These are phyloP conservation scores for Metopia argyrocephala DNA, from an alignment of 2,888 invertebrate genomes.

Conservation along the genomic window DNA sequence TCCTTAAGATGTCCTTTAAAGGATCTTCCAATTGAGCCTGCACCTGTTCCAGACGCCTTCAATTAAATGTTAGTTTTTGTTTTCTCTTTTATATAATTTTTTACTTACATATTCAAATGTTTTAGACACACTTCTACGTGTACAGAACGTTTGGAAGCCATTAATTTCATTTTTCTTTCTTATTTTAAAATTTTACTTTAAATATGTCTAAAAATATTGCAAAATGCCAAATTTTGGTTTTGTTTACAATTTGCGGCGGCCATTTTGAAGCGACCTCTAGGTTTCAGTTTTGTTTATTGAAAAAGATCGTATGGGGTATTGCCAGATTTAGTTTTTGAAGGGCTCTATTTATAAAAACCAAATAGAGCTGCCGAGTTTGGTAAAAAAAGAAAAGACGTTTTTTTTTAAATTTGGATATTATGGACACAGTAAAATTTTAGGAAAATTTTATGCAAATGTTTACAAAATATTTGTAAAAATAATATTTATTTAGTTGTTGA, in stretches of 20 bases:
- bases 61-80: not conserved
- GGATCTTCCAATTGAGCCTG: conserved; percentile 63
- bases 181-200: not conserved
- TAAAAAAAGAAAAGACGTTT: not conserved
- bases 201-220: conserved; percentile 8
- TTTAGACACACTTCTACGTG: conserved; percentile 72
- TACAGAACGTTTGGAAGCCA: conserved; percentile 66
- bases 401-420: not conserved
- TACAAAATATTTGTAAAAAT: too few relatives aligned
- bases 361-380: not conserved
- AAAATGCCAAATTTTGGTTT: conserved; percentile 18
- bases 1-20: conserved; percentile 54
- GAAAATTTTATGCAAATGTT: too few relatives aligned
- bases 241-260: conserved; percentile 31
- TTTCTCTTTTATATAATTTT: not conserved
- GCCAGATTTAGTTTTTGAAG: not conserved
- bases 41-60: conserved; percentile 61
- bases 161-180: conserved; percentile 66
- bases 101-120: conserved; percentile 66
- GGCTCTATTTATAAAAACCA: not conserved
- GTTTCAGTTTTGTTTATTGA: not conserved
- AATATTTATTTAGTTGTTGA: too few relatives aligned
- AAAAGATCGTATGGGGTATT: not conserved
- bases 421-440: too few relatives aligned
- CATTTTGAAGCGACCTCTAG: conserved; percentile 3